A percentile compares a stretch with the other conserved stretches of the same genome.
Evolutionary conservation across 2,797 vertebrate species (phyloP).

Genomic region (Parotocinclus haroldoi): DNA sequence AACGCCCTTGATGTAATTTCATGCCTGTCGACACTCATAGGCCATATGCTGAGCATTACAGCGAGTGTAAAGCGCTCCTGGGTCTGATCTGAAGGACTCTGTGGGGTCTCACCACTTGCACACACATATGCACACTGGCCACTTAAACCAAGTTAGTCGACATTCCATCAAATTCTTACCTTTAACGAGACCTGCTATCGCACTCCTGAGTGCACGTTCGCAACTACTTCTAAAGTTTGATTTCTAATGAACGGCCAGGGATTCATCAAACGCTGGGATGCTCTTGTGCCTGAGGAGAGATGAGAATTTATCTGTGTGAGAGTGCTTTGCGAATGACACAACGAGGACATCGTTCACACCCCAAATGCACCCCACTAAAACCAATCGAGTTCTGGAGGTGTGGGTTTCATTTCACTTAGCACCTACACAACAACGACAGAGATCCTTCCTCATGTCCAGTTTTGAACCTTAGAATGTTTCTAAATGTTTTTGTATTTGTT

Average conservation of each 20-base stretch:
- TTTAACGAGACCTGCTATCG: constrained; percentile 32
- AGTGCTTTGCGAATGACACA: constrained; percentile 22
- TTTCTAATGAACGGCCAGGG: constrained; percentile 28
- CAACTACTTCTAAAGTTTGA: constrained; percentile 25
- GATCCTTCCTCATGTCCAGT: too few relatives aligned
- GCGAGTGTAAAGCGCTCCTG: constrained; percentile 61
- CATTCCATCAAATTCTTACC: constrained; percentile 26
- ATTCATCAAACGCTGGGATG: constrained; percentile 26
- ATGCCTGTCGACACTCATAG: constrained; percentile 81
- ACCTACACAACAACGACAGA: too few relatives aligned
- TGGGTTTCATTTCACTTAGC: too few relatives aligned
- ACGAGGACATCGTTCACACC: constrained; percentile 20
- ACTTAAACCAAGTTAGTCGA: constrained; percentile 46
- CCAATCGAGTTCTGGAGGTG: background rate
- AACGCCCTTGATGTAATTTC: constrained; percentile 96
- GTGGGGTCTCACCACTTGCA: background rate
- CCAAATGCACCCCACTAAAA: constrained; percentile 16
- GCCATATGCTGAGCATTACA: constrained; percentile 81
- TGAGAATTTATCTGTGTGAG: constrained; percentile 21
- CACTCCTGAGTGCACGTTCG: constrained; percentile 25
- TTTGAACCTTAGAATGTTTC: too few relatives aligned
- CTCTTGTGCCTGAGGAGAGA: constrained; percentile 18
- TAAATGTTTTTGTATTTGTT: too few relatives aligned
- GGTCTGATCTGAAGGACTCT: constrained; percentile 53
- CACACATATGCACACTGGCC: constrained; percentile 15